phyloP scores from a whole-genome alignment of 2,113 vertebrate species.

The Ceyx margarethae region DNA sequence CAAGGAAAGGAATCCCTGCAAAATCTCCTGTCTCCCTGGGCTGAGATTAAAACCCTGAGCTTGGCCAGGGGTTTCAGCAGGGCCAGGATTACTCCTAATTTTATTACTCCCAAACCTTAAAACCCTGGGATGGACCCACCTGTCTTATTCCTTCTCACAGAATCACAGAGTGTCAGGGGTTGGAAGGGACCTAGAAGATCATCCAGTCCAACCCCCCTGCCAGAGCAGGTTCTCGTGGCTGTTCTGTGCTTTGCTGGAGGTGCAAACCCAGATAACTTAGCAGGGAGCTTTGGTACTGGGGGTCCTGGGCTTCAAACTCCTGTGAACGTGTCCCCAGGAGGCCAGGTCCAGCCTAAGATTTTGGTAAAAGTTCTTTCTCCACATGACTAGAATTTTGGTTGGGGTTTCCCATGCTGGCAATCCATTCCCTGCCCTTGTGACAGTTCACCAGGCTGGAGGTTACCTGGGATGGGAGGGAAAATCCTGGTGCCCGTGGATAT shows the following conservation, averaged over 20 bases:
- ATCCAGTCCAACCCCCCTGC: no score
- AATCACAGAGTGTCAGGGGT: no score
- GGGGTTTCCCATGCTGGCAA: not conserved
- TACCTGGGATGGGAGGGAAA: not conserved
- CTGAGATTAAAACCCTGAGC: not conserved
- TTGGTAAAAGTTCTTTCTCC: not conserved
- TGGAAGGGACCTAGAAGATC: no score
- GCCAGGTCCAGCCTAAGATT: not conserved
- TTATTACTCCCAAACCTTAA: not conserved
- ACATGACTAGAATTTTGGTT: not conserved
- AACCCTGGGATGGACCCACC: not conserved
- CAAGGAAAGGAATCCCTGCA: not conserved
- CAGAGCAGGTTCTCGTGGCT: no score
- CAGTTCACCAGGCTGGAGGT: not conserved
- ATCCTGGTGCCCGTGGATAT: fast-evolving
- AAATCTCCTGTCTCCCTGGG: not conserved
- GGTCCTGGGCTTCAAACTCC: not conserved
- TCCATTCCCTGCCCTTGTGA: not conserved
- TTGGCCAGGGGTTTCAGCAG: not conserved
- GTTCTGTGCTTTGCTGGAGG: not conserved
- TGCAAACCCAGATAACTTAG: not conserved
- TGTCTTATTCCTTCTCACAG: not conserved
- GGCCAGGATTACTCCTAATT: not conserved
- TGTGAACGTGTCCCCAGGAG: not conserved
- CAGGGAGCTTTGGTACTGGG: not conserved